These are phyloP conservation scores for Thalpophila matura DNA, from an alignment of 2,888 invertebrate genomes.

Conservation along the genomic window DNA sequence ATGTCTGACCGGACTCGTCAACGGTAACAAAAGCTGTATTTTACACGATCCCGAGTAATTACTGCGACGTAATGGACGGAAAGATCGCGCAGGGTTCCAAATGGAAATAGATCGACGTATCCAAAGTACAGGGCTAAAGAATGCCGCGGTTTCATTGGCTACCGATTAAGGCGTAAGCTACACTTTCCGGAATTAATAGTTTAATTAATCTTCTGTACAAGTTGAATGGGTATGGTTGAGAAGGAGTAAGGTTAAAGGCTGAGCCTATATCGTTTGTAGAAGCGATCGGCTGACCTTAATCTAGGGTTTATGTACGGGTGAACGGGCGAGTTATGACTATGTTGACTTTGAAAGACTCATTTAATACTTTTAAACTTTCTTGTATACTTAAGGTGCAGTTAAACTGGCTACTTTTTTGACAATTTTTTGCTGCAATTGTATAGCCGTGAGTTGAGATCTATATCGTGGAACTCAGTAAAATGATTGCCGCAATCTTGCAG, in stretches of 20 bases:
- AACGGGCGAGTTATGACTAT: conserved; percentile 14
- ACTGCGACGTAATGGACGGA: conserved; percentile 68
- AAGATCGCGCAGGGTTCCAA: conserved; percentile 66
- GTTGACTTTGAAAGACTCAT: neutral
- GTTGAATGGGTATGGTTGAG: conserved; percentile 38
- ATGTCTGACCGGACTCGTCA: conserved; percentile 54
- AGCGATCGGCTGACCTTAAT: conserved; percentile 36
- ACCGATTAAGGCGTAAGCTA: conserved; percentile 56
- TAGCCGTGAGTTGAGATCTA: too few species aligned
- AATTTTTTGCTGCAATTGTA: too few species aligned
- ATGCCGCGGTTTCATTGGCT: conserved; percentile 62
- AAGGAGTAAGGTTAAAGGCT: conserved; percentile 21
- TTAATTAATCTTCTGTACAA: conserved; percentile 60
- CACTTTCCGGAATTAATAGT: conserved; percentile 58
- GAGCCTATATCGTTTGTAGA: conserved; percentile 38
- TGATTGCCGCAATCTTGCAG: too few species aligned
- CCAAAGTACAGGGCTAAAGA: conserved; percentile 59
- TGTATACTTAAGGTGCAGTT: neutral
- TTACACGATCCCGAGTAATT: conserved; percentile 73
- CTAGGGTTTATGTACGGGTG: conserved; percentile 16
- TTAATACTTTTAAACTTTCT: neutral
- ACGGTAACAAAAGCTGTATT: conserved; percentile 61
- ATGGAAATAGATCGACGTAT: conserved; percentile 68
- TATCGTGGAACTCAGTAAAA: too few species aligned
- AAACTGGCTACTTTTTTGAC: too few species aligned